Conservation (phyloP, 2,797 vertebrate genomes). For the Spatula versicolor region DNA sequence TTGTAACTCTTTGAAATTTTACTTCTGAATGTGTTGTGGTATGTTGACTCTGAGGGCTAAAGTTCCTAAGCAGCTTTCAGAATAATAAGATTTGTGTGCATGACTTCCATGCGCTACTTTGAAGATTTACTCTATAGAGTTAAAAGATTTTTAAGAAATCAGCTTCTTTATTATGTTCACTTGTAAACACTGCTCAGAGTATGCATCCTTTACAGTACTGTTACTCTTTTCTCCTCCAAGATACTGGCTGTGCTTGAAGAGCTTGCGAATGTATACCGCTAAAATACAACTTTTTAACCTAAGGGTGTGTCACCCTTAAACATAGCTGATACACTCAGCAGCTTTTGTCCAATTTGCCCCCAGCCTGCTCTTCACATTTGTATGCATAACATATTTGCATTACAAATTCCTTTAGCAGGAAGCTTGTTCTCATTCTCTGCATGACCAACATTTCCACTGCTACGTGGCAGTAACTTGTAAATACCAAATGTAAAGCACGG, state of each 20-base stretch:
- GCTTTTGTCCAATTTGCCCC: neutral
- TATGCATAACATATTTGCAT: neutral
- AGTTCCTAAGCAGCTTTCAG: slow-evolving; percentile 67
- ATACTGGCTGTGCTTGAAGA: neutral
- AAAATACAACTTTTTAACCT: neutral
- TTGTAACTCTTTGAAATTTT: slow-evolving; percentile 51
- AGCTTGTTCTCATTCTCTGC: neutral
- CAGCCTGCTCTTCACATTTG: neutral
- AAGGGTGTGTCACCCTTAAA: neutral
- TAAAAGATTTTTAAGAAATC: slow-evolving; percentile 1
- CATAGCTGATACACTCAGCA: neutral
- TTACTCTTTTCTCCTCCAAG: neutral
- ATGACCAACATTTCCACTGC: neutral
- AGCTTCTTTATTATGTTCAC: slow-evolving; percentile 8
- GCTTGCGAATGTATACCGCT: neutral
- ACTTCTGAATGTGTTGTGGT: slow-evolving; percentile 44
- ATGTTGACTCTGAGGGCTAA: slow-evolving; percentile 66
- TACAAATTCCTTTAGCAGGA: neutral
- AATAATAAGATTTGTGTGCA: slow-evolving; percentile 71
- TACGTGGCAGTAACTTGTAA: neutral
- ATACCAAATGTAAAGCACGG: neutral
- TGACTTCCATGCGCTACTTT: slow-evolving; percentile 46
- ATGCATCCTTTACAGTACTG: neutral
- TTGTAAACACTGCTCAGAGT: neutral
- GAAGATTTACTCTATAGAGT: slow-evolving; percentile 49